A percentile compares a stretch with the other conserved stretches of the same genome.
Evolutionary conservation across 2,797 vertebrate genomes (phyloP).

Genomic region (Denticeps clupeoides): DNA sequence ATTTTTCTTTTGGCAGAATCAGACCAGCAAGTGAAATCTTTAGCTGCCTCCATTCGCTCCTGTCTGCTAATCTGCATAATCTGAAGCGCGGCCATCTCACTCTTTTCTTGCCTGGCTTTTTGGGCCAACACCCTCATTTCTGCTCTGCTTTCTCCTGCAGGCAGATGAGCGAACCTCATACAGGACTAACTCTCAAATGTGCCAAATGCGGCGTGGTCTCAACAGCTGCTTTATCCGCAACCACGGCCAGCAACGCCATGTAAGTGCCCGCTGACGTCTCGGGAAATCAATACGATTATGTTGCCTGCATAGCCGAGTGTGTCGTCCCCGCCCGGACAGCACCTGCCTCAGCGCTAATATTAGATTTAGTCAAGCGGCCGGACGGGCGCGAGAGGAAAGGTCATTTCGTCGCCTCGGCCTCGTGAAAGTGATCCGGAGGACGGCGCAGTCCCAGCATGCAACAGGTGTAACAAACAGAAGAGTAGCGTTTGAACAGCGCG

Average conservation of each 20-base stretch:
- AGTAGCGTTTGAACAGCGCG: too few relatives aligned
- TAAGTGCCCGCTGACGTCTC: slow-evolving; percentile 70
- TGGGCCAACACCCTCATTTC: slow-evolving; percentile 50
- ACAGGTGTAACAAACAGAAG: too few relatives aligned
- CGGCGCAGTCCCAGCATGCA: too few relatives aligned
- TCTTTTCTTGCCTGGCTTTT: slow-evolving; percentile 5
- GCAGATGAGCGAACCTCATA: slow-evolving; percentile 99
- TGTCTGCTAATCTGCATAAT: slow-evolving; percentile 33
- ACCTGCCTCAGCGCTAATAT: too few relatives aligned
- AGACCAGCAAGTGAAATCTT: slow-evolving; percentile 48
- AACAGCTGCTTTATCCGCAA: slow-evolving; percentile 99
- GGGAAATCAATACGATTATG: slow-evolving; percentile 46
- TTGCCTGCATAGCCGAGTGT: slow-evolving; percentile 26
- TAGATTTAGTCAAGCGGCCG: too few relatives aligned
- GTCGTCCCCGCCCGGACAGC: background rate
- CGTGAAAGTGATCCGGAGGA: too few relatives aligned
- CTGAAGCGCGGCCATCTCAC: slow-evolving; percentile 16
- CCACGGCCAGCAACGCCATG: slow-evolving; percentile 99
- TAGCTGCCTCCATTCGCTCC: slow-evolving; percentile 28
- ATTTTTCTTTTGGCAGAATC: slow-evolving; percentile 52
- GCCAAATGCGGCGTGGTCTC: slow-evolving; percentile 99
- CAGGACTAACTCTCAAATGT: slow-evolving; percentile 99
- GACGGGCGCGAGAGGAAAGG: too few relatives aligned
- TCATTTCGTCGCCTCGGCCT: too few relatives aligned
- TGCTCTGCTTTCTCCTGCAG: slow-evolving; percentile 71